Percentiles rank a stretch among this genome's conserved stretches.
Conservation (phyloP, 1,140 invertebrate genomes). For the Diplogasteroides magnus region DNA sequence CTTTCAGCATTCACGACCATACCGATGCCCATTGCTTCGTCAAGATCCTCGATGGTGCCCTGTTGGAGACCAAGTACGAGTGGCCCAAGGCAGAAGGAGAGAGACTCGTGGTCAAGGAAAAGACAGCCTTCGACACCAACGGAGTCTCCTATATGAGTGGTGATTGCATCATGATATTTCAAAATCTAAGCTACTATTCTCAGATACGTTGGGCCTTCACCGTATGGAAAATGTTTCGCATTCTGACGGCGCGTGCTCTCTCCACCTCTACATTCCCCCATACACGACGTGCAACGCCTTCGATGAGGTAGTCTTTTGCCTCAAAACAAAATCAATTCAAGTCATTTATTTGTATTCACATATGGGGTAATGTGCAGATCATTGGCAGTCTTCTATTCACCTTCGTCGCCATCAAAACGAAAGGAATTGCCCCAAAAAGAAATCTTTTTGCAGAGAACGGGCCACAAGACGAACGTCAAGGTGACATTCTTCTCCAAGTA, state of each 20-base stretch:
- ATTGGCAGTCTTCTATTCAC: too few species aligned
- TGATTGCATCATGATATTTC: conserved; percentile 55
- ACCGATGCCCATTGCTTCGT: conserved; percentile 92
- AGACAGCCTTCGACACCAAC: conserved; percentile 67
- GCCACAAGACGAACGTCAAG: conserved; percentile 17
- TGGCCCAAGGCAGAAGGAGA: conserved; percentile 64
- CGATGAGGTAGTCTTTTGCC: conserved; percentile 63
- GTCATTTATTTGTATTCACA: background rate
- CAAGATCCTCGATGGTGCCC: conserved; percentile 67
- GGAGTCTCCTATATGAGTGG: conserved; percentile 91
- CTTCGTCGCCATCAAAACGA: too few species aligned
- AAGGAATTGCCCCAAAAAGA: background rate
- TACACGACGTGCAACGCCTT: conserved; percentile 81
- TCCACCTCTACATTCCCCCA: conserved; percentile 92
- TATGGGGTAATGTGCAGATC: background rate
- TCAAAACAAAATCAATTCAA: background rate
- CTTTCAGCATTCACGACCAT: conserved; percentile 83
- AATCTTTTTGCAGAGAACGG: conserved; percentile 29
- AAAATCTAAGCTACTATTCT: background rate
- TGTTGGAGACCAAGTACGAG: conserved; percentile 67
- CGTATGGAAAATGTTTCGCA: conserved; percentile 88
- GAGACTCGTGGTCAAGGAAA: conserved; percentile 63
- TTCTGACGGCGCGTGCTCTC: conserved; percentile 75
- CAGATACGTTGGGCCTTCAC: conserved; percentile 85
- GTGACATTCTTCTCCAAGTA: conserved; percentile 35